phyloP scores from a whole-genome alignment of 2,113 vertebrate genomes.

The Oncorhynchus keta region DNA sequence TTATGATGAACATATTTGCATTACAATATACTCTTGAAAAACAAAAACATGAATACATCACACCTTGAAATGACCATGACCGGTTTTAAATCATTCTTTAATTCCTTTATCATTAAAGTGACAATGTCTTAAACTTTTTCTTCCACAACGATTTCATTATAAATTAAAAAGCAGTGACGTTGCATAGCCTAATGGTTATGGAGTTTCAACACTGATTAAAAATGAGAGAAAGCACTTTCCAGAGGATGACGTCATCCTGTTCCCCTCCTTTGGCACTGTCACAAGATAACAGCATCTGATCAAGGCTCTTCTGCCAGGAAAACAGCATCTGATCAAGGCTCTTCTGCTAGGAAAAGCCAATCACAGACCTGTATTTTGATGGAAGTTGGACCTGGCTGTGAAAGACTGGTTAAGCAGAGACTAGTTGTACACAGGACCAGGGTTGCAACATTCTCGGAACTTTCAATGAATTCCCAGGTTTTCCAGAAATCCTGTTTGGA shows the following conservation, averaged over 20 bases:
- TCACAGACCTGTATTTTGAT: constrained; percentile 41
- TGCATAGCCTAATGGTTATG: constrained; percentile 33
- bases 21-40: constrained; percentile 59
- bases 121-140: constrained; percentile 30
- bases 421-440: neutral
- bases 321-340: neutral
- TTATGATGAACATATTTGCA: constrained; percentile 61
- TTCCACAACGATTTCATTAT: constrained; percentile 30
- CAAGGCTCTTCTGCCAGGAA: constrained; percentile 6
- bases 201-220: constrained; percentile 27
- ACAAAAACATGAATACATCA: constrained; percentile 39
- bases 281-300: neutral
- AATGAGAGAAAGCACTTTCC: constrained; percentile 32
- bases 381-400: neutral
- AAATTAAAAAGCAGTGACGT: constrained; percentile 36
- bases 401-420: constrained; percentile 2
- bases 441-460: too few relatives aligned
- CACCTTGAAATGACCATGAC: constrained; percentile 6
- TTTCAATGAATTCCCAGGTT: too few relatives aligned
- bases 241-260: constrained; percentile 16
- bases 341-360: constrained; percentile 20
- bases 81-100: constrained; percentile 27
- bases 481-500: too few relatives aligned
- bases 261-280: constrained; percentile 46
- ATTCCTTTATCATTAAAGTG: constrained; percentile 32